These are phyloP conservation scores for Gambelia wislizenii DNA, from an alignment of 2,797 vertebrate species.

Conservation along the genomic window DNA sequence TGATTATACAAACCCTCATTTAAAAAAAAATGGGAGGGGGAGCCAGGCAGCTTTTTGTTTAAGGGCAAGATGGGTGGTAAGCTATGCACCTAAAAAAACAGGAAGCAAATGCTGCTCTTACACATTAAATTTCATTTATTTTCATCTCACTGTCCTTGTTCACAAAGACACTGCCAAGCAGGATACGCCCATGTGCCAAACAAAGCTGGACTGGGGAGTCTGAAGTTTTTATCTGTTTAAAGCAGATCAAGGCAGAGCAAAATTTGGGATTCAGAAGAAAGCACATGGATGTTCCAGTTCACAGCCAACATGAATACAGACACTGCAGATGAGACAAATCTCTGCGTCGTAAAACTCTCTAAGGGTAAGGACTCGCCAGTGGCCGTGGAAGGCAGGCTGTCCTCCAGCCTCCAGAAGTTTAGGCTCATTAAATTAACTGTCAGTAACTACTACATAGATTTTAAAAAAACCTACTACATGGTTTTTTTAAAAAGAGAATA, in stretches of 20 bases:
- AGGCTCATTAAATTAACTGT: slow-evolving; percentile 12
- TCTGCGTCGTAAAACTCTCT: slow-evolving; percentile 19
- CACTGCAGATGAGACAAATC: not conserved
- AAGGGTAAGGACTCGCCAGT: not conserved
- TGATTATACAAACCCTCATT: not conserved
- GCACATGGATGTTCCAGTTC: not conserved
- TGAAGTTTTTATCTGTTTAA: slow-evolving; percentile 4
- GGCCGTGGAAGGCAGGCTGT: not conserved
- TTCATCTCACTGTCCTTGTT: not conserved
- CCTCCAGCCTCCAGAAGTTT: not conserved
- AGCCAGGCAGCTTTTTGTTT: not conserved
- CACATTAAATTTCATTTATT: not conserved
- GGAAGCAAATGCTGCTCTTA: not conserved
- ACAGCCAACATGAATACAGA: slow-evolving; percentile 14
- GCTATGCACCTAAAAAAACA: not conserved
- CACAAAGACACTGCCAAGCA: slow-evolving; percentile 28
- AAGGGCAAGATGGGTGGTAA: not conserved
- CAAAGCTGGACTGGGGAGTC: not conserved
- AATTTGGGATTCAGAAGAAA: slow-evolving; percentile 8
- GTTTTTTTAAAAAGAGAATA: not conserved
- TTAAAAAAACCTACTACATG: no score
- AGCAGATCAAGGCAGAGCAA: not conserved
- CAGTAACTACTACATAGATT: not conserved
- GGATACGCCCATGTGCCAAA: slow-evolving; percentile 2
- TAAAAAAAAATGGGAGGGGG: not conserved